Base-by-base conservation (phyloP, 2,113 vertebrate species). In the Elanus axillaris region DNA sequence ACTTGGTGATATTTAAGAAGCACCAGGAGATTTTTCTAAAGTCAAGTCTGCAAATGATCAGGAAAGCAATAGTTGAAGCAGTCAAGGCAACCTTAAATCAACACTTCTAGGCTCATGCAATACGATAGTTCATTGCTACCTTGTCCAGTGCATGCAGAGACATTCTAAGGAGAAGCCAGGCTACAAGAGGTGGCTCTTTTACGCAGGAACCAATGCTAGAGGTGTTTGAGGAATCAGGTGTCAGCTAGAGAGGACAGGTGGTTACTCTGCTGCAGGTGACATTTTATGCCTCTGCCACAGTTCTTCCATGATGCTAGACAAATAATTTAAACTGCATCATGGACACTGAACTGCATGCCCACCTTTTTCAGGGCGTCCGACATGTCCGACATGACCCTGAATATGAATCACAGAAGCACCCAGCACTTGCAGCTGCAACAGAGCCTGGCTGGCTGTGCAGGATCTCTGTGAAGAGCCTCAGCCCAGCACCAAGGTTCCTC, bases 281-380 rank as follows among this genome's bases (percentile, higher is more conserved):
- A 32, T 15, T 47, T 69, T 34, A 4, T 62, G 34, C 13, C 59
- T 52, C 47, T 47, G 63, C 21, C 48, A 43, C 58, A 55, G 63
- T 9, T 40, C 47, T 23, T 32, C 27, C 17, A 15, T 14, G 16
- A 34, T 18, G 10, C 9, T 8, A 18, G 13, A 29, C 27, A 55
- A 66, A 18, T 5, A 50, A 77, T 18, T 82, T 9, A n/a, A 88
- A 48, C 34, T 7, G 13, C n/a, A 45, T 15, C 71, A 16, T 5
- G 1, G 43, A 8, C 79, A 47, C 3, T 64, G 58, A 19, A 42
- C 18, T 10, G 17, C 1, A 4, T 2, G 3, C n/a, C 38, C 68
- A n/a, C 14, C 45, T 71, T 21, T 58, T 38, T 20, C 68, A 34
- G 55, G 48, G 66, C 52, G 43, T 23, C 66, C 4, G 5, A 19